A percentile compares a stretch with the other conserved stretches of the same genome.
Conservation (phyloP, 2,113 vertebrate species). For the Picathartes gymnocephalus region DNA sequence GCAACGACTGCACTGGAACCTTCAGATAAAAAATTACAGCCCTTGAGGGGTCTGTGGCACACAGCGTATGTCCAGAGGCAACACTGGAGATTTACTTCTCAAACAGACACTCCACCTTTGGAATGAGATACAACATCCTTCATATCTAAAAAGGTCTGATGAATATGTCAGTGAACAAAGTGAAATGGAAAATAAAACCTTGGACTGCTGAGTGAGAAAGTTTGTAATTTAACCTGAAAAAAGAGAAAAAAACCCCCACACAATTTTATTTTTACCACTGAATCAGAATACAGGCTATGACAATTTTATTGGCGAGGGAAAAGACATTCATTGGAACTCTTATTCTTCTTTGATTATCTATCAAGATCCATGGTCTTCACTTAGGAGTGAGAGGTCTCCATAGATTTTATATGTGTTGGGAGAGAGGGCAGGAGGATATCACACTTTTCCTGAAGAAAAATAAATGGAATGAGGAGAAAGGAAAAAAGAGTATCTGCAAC, state of each 20-base stretch:
- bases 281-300: neutral
- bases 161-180: neutral
- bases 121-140: neutral
- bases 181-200: neutral
- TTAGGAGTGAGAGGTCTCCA: neutral
- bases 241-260: rapidly evolving
- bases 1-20: rapidly evolving
- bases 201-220: neutral
- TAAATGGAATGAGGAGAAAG: neutral
- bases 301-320: neutral
- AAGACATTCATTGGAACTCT: neutral
- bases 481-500: neutral
- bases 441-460: neutral
- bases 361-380: neutral
- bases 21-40: neutral
- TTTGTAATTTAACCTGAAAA: neutral
- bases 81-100: neutral
- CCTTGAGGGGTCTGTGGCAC: rapidly evolving
- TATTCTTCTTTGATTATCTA: neutral
- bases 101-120: neutral
- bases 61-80: neutral
- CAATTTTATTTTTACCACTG: neutral
- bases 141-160: neutral
- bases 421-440: neutral
- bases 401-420: neutral